Evolutionary conservation across 1,140 invertebrate genomes (phyloP), one percentile per base, ranked within the genome.

Genomic region (Diuraphis noxia): DNA sequence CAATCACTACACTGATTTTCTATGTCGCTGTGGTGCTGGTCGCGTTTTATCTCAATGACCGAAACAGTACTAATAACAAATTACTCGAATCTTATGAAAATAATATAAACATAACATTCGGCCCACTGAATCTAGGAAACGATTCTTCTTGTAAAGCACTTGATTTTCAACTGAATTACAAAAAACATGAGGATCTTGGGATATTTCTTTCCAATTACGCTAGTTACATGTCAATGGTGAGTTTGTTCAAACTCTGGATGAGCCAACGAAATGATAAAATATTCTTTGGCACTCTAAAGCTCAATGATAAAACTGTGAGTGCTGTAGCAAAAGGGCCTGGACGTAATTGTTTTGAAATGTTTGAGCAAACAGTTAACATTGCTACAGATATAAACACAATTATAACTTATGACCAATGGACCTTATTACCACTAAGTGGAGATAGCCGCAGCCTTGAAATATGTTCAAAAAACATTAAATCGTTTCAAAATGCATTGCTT

Each of bases 381-480:
- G 34, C 72, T 81, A 13, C n/a, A 17, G 36, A 90, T 43, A 38
- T 49, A 38, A 13, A 82, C 19, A 38, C 41, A 49, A 46, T n/a
- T 30, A 40, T 38, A 81, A 17, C n/a, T 21, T 38, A 46, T 82
- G 30, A 40, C 36, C 10, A 81, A 40, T 49, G 40, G 23, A 38
- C 13, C 10, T 46, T 81, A 25, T 25, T 81, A 38, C 34, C 19
- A 4, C 23, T n/a, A 17, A 91, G 23, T 36, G 34, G 1, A 8
- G 34, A 79, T 91, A 49, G 6, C 7, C n/a, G 43, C 38, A 79
- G n/a, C 43, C 43, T 91, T 40, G 21, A 38, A 25, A 36, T 91
- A 46, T 91, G 89, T 91, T 82, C 89, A 52, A 91, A 91, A 82
- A 6, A 79, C 21, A 25, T n/a, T 7, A 79, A 77, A 23, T 79